These are phyloP conservation scores for Mesorhabditis belari DNA, from an alignment of 2,888 invertebrate genomes.

Conservation along the genomic window DNA sequence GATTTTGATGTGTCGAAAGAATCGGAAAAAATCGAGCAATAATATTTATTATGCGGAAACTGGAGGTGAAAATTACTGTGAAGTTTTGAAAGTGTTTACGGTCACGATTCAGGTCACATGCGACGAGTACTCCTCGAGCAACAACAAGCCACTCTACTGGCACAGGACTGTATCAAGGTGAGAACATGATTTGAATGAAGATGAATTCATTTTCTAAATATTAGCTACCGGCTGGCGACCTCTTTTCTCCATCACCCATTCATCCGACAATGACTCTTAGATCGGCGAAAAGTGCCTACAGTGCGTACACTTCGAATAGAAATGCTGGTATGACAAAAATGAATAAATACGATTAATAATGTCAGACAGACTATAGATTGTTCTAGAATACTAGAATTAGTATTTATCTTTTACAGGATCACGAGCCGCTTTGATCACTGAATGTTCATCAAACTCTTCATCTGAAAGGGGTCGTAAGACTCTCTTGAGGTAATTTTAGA, in stretches of 20 bases:
- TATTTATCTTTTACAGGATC: constrained; percentile 24
- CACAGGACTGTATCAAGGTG: constrained; percentile 9
- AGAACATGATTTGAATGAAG: background rate
- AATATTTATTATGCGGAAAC: constrained; percentile 30
- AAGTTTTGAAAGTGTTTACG: background rate
- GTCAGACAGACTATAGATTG: background rate
- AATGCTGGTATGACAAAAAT: constrained; percentile 10
- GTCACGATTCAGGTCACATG: constrained; percentile 19
- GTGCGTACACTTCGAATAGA: constrained; percentile 30
- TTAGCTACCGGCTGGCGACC: constrained; percentile 19
- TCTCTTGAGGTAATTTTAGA: background rate
- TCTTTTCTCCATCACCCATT: constrained; percentile 12
- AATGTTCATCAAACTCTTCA: constrained; percentile 34
- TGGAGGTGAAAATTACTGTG: constrained; percentile 7
- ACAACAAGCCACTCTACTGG: constrained; percentile 26
- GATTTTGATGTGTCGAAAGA: constrained; percentile 44
- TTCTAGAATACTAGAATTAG: background rate
- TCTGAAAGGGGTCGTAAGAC: constrained; percentile 11
- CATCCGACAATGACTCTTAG: constrained; percentile 28
- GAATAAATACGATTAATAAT: background rate
- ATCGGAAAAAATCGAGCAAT: constrained; percentile 13
- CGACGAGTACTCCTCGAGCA: constrained; percentile 40
- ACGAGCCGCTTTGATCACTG: constrained; percentile 40
- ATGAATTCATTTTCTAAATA: background rate
- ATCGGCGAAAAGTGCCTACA: constrained; percentile 30